These are phyloP conservation scores for Bambusicola thoracicus DNA, from an alignment of 2,113 vertebrate genomes.

Conservation along the genomic window DNA sequence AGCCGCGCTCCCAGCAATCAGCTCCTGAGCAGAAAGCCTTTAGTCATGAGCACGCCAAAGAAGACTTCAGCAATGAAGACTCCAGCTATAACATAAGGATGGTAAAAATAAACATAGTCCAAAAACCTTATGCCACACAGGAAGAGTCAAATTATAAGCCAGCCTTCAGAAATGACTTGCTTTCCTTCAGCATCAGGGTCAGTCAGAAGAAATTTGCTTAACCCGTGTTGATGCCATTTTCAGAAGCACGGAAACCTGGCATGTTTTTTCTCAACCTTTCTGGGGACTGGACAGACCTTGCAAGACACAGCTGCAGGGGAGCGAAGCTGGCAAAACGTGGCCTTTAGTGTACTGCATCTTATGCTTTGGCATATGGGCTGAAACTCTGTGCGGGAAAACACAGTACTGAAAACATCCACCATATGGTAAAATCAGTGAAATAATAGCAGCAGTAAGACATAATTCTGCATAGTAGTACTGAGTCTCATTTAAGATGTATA, in stretches of 20 bases:
- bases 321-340: background rate
- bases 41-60: background rate
- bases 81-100: background rate
- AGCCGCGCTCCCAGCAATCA: accelerated
- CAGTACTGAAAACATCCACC: background rate
- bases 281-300: background rate
- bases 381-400: background rate
- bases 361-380: background rate
- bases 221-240: background rate
- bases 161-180: background rate
- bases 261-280: background rate
- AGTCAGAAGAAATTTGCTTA: background rate
- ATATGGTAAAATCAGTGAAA: conserved; percentile 3
- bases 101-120: background rate
- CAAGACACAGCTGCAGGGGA: background rate
- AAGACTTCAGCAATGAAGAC: background rate
- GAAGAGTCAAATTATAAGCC: background rate
- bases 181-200: background rate
- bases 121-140: background rate
- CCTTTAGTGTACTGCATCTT: background rate
- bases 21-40: background rate
- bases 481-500: background rate
- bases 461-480: background rate
- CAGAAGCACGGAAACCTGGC: background rate
- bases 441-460: background rate